phyloP scores from a whole-genome alignment of 35 echinoderm and acorn worm genomes.

The Strongylocentrotus purpuratus region DNA sequence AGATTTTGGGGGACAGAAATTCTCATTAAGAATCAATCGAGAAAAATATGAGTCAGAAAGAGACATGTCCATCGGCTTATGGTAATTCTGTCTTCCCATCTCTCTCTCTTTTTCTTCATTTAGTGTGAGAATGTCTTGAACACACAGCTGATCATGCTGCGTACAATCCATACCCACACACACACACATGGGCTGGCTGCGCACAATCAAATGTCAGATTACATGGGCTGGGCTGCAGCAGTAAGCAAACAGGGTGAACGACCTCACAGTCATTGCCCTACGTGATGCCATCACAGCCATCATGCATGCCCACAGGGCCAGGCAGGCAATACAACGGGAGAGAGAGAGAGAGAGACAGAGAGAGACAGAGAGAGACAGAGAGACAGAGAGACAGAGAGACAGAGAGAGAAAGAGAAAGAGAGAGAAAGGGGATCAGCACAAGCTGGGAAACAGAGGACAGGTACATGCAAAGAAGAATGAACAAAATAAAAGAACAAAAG shows the following conservation, averaged over 20 bases:
- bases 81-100: neutral
- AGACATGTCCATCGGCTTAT: neutral
- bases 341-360: neutral
- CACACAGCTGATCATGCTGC: neutral
- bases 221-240: neutral
- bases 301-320: slow-evolving; percentile 19
- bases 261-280: slow-evolving; percentile 15
- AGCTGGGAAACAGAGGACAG: neutral
- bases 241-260: slow-evolving; percentile 7
- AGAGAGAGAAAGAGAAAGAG: neutral
- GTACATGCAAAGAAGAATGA: neutral
- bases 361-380: neutral
- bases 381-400: neutral
- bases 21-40: neutral
- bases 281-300: neutral
- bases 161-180: neutral
- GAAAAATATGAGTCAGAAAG: neutral
- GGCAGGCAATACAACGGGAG: neutral
- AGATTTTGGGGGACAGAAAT: neutral
- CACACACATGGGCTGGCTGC: neutral
- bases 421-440: neutral
- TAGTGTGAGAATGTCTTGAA: neutral
- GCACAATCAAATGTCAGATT: slow-evolving; percentile 31
- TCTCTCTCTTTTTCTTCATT: neutral
- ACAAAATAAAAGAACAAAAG: neutral